Evolutionary conservation across 2,113 vertebrate species (phyloP).

Genomic region (Leucoraja erinaceus): DNA sequence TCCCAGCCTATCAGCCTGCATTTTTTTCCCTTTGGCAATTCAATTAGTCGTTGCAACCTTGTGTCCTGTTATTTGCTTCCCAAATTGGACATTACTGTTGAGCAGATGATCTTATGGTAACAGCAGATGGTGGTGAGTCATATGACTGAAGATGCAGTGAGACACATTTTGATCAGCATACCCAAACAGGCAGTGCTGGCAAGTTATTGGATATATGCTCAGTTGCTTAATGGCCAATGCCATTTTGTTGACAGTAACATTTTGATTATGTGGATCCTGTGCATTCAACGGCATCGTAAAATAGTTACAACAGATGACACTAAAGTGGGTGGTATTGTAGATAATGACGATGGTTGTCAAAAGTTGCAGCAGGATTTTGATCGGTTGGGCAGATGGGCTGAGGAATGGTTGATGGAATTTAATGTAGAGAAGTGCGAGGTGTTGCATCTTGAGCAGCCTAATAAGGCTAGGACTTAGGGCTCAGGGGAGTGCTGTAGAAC

Average conservation of each 20-base stretch:
- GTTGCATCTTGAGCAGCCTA: no score
- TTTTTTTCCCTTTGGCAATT: not conserved
- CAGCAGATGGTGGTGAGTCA: not conserved
- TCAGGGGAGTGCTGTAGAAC: no score
- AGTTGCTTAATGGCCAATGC: not conserved
- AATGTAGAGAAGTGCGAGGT: no score
- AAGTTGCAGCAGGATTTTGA: no score
- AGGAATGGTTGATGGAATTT: no score
- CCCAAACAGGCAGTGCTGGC: not conserved
- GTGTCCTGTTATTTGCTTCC: not conserved
- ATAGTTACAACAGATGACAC: not conserved
- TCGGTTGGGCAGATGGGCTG: no score
- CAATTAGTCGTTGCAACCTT: not conserved
- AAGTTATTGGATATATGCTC: not conserved
- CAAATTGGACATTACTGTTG: not conserved
- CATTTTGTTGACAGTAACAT: not conserved
- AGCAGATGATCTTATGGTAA: not conserved
- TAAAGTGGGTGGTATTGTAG: no score
- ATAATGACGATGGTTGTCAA: no score
- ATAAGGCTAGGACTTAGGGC: no score
- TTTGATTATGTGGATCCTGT: not conserved
- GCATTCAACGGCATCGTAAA: not conserved
- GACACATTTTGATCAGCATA: not conserved
- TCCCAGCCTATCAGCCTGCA: not conserved
- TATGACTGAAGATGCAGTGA: not conserved